Base-by-base conservation (phyloP, 2,113 vertebrate species). In the Trichomycterus rosablanca region DNA sequence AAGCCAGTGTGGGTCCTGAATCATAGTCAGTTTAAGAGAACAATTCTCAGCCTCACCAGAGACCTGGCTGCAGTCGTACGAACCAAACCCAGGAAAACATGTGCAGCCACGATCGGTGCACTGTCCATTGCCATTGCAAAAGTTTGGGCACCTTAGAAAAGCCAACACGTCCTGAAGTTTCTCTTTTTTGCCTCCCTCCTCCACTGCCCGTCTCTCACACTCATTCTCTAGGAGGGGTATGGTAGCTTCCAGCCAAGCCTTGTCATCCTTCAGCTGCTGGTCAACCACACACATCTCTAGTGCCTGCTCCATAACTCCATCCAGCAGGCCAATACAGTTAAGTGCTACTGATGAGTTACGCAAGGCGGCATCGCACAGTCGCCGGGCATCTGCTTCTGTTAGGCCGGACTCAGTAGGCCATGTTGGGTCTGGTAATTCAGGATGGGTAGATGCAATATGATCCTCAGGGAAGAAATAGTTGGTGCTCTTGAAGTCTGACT, bases 391-490 rank as follows among this genome's bases (percentile, higher is more conserved):
- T 0, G 63, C 30, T 59, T 90, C 71, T 0, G 78, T 90, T 56
- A 93, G 78, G 4, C 92, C 93, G 2, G 91, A 93, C 10, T 83
- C 83, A 0, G 92, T 92, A 49, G 92, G 94, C 90, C 93, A 95
- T 0, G 66, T 82, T 12, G 78, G 83, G 24, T 82, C 22, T 26
- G 78, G 53, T 32, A 78, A 56, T 35, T 86, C 85, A 0, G 68
- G 51, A 0, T 73, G 79, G 22, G 34, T 60, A 1, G 79, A 76
- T 6, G 74, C 62, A 16, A 78, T 68, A 0, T 95, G 90, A 74
- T 97, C 94, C 68, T 95, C 90, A 1, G 92, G 91, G 70, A 97
- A 97, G 59, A 92, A 91, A 63, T 97, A 97, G 49, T 83, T 71
- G n/a, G 89, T 78, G 1, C 77, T 77, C 26, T 91, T 82, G 10